These are phyloP conservation scores for Triops cancriformis DNA, from an alignment of 1,140 invertebrate species.

Conservation along the genomic window DNA sequence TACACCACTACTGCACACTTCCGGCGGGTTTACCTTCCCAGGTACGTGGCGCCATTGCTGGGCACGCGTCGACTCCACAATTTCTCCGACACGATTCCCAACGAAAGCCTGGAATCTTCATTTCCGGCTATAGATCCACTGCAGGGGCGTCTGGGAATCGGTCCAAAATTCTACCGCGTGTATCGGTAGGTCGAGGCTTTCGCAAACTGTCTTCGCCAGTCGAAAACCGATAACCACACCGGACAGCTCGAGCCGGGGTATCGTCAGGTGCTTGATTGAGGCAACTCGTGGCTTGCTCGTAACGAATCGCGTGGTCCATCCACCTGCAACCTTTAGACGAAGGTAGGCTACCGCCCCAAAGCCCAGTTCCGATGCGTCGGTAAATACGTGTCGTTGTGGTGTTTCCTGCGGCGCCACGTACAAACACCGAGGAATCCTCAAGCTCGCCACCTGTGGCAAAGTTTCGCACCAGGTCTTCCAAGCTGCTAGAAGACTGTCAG, in stretches of 20 bases:
- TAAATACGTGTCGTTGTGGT: conserved; percentile 33
- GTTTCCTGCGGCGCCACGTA: neutral
- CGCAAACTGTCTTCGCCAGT: neutral
- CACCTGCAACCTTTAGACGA: conserved; percentile 38
- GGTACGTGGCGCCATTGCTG: conserved; percentile 24
- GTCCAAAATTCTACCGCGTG: conserved; percentile 18
- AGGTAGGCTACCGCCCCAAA: conserved; percentile 35
- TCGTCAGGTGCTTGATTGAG: no score
- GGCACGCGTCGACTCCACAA: neutral
- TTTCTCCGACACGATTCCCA: conserved; percentile 18
- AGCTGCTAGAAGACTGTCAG: neutral
- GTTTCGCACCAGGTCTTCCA: conserved; percentile 30
- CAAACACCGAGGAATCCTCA: conserved; percentile 28
- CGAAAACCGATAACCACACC: conserved; percentile 16
- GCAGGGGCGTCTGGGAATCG: conserved; percentile 22
- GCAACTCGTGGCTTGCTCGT: conserved; percentile 25
- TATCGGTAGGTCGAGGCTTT: neutral
- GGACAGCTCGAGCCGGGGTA: no score
- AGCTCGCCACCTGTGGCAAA: neutral
- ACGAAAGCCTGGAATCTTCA: conserved; percentile 21
- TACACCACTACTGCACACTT: conserved; percentile 20
- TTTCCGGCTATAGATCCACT: conserved; percentile 7
- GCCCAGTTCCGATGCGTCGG: conserved; percentile 35
- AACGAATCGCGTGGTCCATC: conserved; percentile 35
- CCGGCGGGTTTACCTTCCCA: conserved; percentile 23